Base-by-base conservation (phyloP, 2,888 invertebrate species). In the Drosophila nigricruria region DNA sequence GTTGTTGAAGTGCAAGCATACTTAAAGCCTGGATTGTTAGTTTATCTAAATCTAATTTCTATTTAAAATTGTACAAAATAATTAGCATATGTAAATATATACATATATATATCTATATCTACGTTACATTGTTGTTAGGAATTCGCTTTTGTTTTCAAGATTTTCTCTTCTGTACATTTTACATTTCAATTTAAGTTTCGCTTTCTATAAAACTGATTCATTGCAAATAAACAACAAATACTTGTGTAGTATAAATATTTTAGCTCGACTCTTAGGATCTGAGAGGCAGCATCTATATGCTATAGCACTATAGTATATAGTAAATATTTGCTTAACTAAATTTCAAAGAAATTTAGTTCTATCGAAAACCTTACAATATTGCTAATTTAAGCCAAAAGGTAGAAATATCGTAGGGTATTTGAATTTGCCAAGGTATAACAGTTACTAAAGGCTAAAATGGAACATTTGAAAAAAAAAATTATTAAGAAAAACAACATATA, bases 51-150 rank as follows among this genome's bases (percentile, higher is more conserved):
- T 27, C 36, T 38, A 27, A 58, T 43, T 54, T 43, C 40, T 42
- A 50, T 57, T 50, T 68, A 72, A 59, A 69, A 56, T 42, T 79
- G 71, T 79, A 68, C 62, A 71, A 79, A 79, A 62, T 67, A 54
- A 57, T 75, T 38, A 52, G 45, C 43, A 43, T 61, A 25, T 30
- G 36, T 58, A 68, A 54, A 40, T 36, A 53, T 23, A 42, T 30
- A 32, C 6, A 38, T 54, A 67, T 30, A 36, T 25, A 49, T n/a
- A 23, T 40, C 6, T 62, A n/a, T 20, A 18, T 43, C 12, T 54
- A 45, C 40, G 10, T 38, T 10, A 58, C 12, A 20, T 42, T 36
- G 18, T 58, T 58, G 23, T 20, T 49, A 38, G 38, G 18, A 30
- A 66, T 67, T 67, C 40, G 57, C 53, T 56, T 66, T 73, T 50